Percentiles rank a stretch among this genome's conserved stretches.
These are phyloP conservation scores for Cirrhinus molitorella DNA, from an alignment of 2,797 vertebrate species.

Conservation along the genomic window DNA sequence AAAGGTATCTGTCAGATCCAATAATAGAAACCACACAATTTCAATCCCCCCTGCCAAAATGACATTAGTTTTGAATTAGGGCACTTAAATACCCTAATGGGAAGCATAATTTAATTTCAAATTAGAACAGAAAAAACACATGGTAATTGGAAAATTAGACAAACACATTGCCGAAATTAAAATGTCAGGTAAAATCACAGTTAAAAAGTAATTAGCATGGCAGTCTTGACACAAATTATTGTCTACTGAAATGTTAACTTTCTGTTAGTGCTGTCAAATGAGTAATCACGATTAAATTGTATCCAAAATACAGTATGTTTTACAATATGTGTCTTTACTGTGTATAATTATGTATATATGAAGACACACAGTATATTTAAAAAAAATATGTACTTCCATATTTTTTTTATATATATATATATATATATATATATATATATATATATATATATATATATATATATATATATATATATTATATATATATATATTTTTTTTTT, in stretches of 20 bases:
- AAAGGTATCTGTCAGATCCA: not conserved
- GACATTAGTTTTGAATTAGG: not conserved
- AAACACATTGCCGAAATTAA: not conserved
- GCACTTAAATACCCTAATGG: constrained; percentile 21
- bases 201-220: not conserved
- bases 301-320: too few species aligned
- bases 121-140: constrained; percentile 22
- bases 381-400: too few species aligned
- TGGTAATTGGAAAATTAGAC: constrained; percentile 22
- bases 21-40: not conserved
- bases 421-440: too few species aligned
- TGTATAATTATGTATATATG: too few species aligned
- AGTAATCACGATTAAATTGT: too few species aligned
- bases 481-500: too few species aligned
- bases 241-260: not conserved
- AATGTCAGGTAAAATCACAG: constrained; percentile 6
- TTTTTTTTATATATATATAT: too few species aligned
- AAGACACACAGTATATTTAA: too few species aligned
- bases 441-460: too few species aligned
- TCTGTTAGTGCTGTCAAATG: too few species aligned
- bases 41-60: not conserved
- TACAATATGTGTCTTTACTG: too few species aligned
- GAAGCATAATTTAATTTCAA: not conserved
- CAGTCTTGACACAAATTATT: not conserved
- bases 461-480: too few species aligned